A percentile compares a stretch with the other conserved stretches of the same genome.
Evolutionary conservation across 1,140 invertebrate genomes (phyloP).

Genomic region (Hylaeus volcanicus): DNA sequence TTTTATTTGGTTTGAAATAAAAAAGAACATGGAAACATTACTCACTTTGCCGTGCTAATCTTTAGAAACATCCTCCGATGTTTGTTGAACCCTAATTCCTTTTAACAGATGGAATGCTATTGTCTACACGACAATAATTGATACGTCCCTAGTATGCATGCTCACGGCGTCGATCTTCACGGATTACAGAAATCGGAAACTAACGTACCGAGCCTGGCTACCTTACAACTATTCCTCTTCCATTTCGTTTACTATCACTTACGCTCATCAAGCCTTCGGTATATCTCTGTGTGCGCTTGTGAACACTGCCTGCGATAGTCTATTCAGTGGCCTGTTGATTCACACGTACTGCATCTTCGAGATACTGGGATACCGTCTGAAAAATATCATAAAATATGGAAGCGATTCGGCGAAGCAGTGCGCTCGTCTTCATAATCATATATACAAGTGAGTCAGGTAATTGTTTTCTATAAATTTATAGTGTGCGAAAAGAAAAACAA

Average conservation of each 20-base stretch:
- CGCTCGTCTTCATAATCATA: constrained; percentile 53
- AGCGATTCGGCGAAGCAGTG: constrained; percentile 31
- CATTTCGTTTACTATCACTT: constrained; percentile 38
- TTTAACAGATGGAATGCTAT: constrained; percentile 25
- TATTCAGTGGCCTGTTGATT: constrained; percentile 45
- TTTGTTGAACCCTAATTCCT: background rate
- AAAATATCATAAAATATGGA: background rate
- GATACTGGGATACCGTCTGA: constrained; percentile 59
- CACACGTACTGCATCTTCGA: constrained; percentile 59
- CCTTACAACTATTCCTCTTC: constrained; percentile 48
- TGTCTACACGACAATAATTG: constrained; percentile 24
- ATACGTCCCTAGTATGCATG: background rate
- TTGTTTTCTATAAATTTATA: too few relatives aligned
- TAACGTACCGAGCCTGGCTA: constrained; percentile 59
- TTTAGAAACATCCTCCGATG: too few relatives aligned
- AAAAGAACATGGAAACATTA: too few relatives aligned
- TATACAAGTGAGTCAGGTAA: constrained; percentile 48
- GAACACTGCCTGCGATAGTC: constrained; percentile 50
- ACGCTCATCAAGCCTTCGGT: constrained; percentile 49
- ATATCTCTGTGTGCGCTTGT: constrained; percentile 6
- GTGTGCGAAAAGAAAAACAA: too few relatives aligned
- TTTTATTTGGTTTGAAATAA: too few relatives aligned
- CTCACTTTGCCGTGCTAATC: too few relatives aligned
- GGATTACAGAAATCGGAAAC: constrained; percentile 16
- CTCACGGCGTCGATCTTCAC: constrained; percentile 41